A percentile compares a stretch with the other conserved stretches of the same genome.
Evolutionary conservation across 1,140 invertebrate species (phyloP).

Genomic region (Macrobrachium rosenbergii): DNA sequence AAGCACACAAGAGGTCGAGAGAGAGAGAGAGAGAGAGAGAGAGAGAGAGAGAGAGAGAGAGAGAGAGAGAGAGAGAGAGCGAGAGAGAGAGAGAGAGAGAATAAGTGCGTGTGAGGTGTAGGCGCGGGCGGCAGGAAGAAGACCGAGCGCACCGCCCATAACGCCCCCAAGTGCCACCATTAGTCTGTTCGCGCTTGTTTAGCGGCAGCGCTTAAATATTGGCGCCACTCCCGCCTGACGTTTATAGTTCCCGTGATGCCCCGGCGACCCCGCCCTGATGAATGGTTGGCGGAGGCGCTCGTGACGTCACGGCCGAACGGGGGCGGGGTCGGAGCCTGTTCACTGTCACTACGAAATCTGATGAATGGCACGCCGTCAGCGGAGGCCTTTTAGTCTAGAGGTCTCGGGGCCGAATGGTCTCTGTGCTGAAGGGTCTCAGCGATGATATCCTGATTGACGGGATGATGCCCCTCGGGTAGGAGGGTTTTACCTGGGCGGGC

Average conservation of each 20-base stretch:
- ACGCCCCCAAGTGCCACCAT: conserved; percentile 5
- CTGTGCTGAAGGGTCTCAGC: no score
- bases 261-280: conserved; percentile 19
- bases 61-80: conserved; percentile 40
- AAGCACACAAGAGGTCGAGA: no score
- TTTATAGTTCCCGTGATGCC: conserved; percentile 5
- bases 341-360: conserved; percentile 15
- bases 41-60: conserved; percentile 24
- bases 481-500: no score
- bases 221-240: conserved; percentile 29
- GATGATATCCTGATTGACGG: no score
- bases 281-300: background rate
- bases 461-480: no score
- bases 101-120: background rate
- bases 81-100: conserved; percentile 13
- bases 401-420: background rate
- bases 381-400: background rate
- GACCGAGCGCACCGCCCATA: background rate
- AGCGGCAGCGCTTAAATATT: conserved; percentile 22
- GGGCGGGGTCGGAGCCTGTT: conserved; percentile 2
- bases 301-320: conserved; percentile 7
- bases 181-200: conserved; percentile 4
- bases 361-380: conserved; percentile 2
- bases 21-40: conserved; percentile 45
- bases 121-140: no score